Evolutionary conservation across 2,113 vertebrate species (phyloP), one percentile per base, ranked within the genome.

Genomic region (Salvelinus namaycush): DNA sequence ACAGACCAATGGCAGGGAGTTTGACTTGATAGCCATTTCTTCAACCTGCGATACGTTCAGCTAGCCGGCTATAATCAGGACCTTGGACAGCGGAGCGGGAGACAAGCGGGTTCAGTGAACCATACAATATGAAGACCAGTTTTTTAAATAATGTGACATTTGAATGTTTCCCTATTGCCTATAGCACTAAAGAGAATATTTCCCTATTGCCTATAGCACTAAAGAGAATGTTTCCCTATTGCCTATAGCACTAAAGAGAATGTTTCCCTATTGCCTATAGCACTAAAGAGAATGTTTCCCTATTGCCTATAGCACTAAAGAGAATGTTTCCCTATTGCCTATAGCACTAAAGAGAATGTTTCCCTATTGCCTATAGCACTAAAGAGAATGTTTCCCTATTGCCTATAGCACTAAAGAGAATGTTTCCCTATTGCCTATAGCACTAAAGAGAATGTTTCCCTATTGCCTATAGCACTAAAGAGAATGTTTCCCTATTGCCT

Each of bases 1-100:
- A 27, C 83, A 75, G n/a, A 86, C 69, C 62, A 91, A 69, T 18
- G 89, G 77, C 68, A 87, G 79, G 24, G 73, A 71, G 11, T 67
- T 64, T 29, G 67, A 83, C 27, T 76, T 73, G 84, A 86, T 62
- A 18, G 24, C 87, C 93, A 93, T 93, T 6, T 92, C 68, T 88
- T 14, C 76, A 48, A 80, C 73, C 79, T 81, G 22, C 18, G 71
- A 77, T 82, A 29, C 31, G 39, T 16, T 16, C 49, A 22, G 31
- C 34, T 62, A 59, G 6, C 20, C 59, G 48, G 20, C 27, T 64
- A 26, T 67, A 24, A 78, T 87, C 77, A 87, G 81, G 64, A 86
- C 79, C 67, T 39, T 77, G 84, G 79, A 89, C 79, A 87, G 84
- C 34, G 1, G n/a, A 57, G 14, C 14, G 16, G 5, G 54, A 62